A percentile compares a stretch with the other conserved stretches of the same genome.
These are phyloP conservation scores for Callaeas wilsoni DNA, from an alignment of 2,113 vertebrate genomes.

Conservation along the genomic window DNA sequence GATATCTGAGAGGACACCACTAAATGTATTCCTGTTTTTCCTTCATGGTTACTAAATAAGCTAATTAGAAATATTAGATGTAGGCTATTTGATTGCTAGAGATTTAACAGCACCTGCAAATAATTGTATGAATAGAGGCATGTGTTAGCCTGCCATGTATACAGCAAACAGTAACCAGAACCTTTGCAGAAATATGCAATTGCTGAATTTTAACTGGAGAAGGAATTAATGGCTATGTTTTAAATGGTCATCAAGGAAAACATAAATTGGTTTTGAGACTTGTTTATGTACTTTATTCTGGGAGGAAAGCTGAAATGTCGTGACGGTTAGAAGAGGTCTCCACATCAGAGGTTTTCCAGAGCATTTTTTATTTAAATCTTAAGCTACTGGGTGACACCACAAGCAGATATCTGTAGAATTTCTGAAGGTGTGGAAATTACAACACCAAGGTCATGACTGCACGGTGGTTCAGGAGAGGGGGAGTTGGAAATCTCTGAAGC, in stretches of 20 bases:
- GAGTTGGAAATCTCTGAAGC: not conserved
- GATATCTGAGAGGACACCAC: constrained; percentile 17
- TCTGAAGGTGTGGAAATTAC: not conserved
- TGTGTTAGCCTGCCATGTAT: not conserved
- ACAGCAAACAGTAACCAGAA: not conserved
- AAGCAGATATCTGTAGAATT: not conserved
- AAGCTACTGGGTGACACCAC: not conserved
- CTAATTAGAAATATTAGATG: constrained; percentile 38
- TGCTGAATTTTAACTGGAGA: not conserved
- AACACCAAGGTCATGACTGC: not conserved
- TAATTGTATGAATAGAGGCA: not conserved
- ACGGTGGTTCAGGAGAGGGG: not conserved
- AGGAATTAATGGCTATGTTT: not conserved
- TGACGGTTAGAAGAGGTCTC: not conserved
- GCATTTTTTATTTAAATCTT: not conserved
- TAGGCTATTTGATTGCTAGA: constrained; percentile 1
- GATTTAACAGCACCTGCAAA: constrained; percentile 2
- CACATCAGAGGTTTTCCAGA: not conserved
- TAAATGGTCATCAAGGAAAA: not conserved
- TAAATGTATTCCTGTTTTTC: constrained; percentile 31
- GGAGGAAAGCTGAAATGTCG: not conserved
- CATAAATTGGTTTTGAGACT: not conserved
- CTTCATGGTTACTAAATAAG: not conserved
- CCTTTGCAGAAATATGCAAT: not conserved
- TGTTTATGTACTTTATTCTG: not conserved